Evolutionary conservation across 2,797 vertebrate genomes (phyloP), one percentile per base, ranked within the genome.

Genomic region (Melanotaenia boesemani): DNA sequence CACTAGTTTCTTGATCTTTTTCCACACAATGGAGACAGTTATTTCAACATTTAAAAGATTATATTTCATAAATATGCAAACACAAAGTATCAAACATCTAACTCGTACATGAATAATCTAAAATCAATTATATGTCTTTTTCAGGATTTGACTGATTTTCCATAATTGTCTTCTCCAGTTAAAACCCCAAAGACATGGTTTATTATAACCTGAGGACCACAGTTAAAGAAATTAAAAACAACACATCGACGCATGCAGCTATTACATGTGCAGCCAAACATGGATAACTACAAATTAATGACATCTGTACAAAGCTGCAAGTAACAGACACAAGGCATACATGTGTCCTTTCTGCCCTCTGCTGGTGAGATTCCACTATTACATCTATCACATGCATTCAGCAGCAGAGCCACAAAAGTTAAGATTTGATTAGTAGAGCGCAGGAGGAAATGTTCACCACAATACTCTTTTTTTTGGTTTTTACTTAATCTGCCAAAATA

Each of bases 341-440:
- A 78, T 83, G 90, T 76, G 7, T 48, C 46, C 18, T 84, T 88
- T 41, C 87, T 90, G 89, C 92, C 94, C 92, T 84, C 93, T 95
- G 90, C 83, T 94, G 94, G 93, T 57, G 11, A 63, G 5, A 67
- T 3, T 0, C 0, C 0, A 11, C 50, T 12, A 30, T 84, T 73
- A 86, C 87, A 82, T 20, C 5, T 0, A 2, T 46, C 15, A 28
- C 41, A 11, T 50, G 34, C 56, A 66, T 22, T 59, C 55, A 81
- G 50, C 64, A 55, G 57, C 6, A 10, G 9, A 6, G 9, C 2
- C 28, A n/a, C 36, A 30, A 22, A 8, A 44, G 30, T 16, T 39
- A 4, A 30, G 37, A 16, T 5, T 28, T 55, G 26, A 55, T 26
- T 24, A 28, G 54, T 4, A 3, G 26, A 24, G 30, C 18, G 52